Evolutionary conservation across 2,888 invertebrate species (phyloP), one percentile per base, ranked within the genome.

Genomic region (Yponomeuta cagnagella): DNA sequence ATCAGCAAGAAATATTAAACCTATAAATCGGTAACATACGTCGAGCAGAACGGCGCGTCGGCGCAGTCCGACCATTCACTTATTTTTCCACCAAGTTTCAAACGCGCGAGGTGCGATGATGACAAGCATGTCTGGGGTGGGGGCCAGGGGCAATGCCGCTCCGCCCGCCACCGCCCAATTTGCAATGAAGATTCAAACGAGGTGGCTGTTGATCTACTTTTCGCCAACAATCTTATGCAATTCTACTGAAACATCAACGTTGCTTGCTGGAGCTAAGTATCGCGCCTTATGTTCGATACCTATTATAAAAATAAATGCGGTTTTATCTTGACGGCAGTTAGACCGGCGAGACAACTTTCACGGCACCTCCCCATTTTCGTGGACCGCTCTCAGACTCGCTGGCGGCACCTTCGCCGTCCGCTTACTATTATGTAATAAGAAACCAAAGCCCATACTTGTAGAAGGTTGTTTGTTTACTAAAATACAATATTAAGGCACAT

Each of bases 61-160:
- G 79, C 78, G 78, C 85, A 80, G 79, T 77, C 77, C 76, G 84
- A 83, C 81, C 80, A 82, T 82, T 80, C 81, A 83, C 83, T 86
- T 85, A 84, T 85, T 83, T 85, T 82, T 79, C 79, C 77, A 74
- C 76, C 78, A 43, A 43, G 43, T 43, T 43, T 43, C 43, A 43
- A 43, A 43, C 43, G 77, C 75, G 76, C 76, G 77, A 70, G 76
- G 74, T 73, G 76, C 74, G 74, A 73, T 73, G 75, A 76, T 75
- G 76, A 76, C 75, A 76, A 71, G 71, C 69, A 81, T 81, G 82
- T 75, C 77, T 78, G 82, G 80, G 81, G 86, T 82, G 86, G 85
- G 87, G 86, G 82, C 80, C 79, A 79, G 79, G 79, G 80, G 81
- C 84, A 82, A 81, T 48, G 48, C 68, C 52, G 68, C 52, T 58